Percentiles rank a stretch among this genome's conserved stretches.
These are phyloP conservation scores for Nematolebias whitei DNA, from an alignment of 2,113 vertebrate genomes.

Conservation along the genomic window DNA sequence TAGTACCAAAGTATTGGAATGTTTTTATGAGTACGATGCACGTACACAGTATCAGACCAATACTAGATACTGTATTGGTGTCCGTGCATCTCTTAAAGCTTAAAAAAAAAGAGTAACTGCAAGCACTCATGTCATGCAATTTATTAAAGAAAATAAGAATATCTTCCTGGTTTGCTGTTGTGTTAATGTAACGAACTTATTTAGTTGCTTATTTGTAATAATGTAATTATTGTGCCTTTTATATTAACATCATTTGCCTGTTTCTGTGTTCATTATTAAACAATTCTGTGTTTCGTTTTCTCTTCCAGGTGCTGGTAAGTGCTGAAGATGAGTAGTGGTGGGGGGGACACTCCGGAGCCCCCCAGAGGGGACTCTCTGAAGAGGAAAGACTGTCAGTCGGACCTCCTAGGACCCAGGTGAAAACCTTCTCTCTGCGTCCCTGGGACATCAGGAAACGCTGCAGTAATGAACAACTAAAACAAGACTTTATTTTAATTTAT, in stretches of 20 bases:
- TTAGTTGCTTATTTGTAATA: slow-evolving; percentile 5
- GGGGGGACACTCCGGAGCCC: slow-evolving; percentile 90
- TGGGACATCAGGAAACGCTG: too few relatives aligned
- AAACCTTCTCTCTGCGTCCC: background rate
- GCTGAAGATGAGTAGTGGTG: slow-evolving; percentile 95
- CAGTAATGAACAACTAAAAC: too few relatives aligned
- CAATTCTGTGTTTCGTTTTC: background rate
- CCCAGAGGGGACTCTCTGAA: slow-evolving; percentile 91
- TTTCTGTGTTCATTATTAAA: background rate
- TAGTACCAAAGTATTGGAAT: too few relatives aligned
- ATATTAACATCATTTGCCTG: too few relatives aligned
- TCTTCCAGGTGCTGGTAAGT: slow-evolving; percentile 90
- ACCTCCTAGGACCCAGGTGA: slow-evolving; percentile 94
- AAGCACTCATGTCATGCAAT: too few relatives aligned
- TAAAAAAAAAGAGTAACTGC: too few relatives aligned
- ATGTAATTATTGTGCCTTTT: background rate
- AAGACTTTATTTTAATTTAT: too few relatives aligned
- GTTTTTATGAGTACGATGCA: too few relatives aligned
- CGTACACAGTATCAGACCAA: too few relatives aligned
- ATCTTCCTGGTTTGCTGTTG: background rate
- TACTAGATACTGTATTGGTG: too few relatives aligned
- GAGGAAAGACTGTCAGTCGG: slow-evolving; percentile 90
- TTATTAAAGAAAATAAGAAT: too few relatives aligned
- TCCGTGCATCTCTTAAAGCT: too few relatives aligned
- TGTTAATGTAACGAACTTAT: slow-evolving; percentile 3